Percentiles rank a stretch among this genome's conserved stretches.
phyloP scores from a whole-genome alignment of 1,140 invertebrate species.

The Drosophila rufa region DNA sequence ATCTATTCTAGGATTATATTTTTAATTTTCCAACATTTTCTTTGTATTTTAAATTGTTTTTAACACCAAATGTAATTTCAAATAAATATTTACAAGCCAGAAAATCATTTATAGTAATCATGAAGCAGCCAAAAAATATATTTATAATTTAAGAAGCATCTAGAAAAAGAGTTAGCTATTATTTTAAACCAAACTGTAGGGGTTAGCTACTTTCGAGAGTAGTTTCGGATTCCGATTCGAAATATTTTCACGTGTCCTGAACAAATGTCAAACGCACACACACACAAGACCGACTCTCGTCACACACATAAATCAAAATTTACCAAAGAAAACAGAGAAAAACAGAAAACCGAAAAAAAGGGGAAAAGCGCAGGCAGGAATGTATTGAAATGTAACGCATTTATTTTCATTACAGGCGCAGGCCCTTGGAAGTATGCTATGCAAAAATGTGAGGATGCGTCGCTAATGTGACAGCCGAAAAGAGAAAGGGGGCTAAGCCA shows the following conservation, averaged over 20 bases:
- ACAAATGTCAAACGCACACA: slow-evolving; percentile 75
- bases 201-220: slow-evolving; percentile 27
- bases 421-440: slow-evolving; percentile 74
- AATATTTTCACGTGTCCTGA: slow-evolving; percentile 80
- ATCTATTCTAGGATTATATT: background rate
- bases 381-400: slow-evolving; percentile 84
- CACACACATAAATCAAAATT: slow-evolving; percentile 75
- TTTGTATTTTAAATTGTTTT: background rate
- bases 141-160: too few species aligned
- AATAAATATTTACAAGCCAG: too few species aligned
- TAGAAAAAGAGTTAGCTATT: too few species aligned
- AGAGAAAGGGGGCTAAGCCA: slow-evolving; percentile 56
- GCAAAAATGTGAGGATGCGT: slow-evolving; percentile 52
- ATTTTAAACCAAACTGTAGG: background rate
- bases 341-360: slow-evolving; percentile 20
- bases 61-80: too few species aligned
- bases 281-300: slow-evolving; percentile 7
- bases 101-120: too few species aligned
- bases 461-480: slow-evolving; percentile 44
- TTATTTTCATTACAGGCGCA: slow-evolving; percentile 75
- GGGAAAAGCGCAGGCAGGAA: slow-evolving; percentile 32
- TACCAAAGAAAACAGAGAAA: background rate
- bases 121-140: too few species aligned
- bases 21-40: background rate
- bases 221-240: slow-evolving; percentile 58